Percentiles rank a stretch among this genome's conserved stretches.
Conservation (phyloP, 2,888 invertebrate species). For the Mimachlamys varia region DNA sequence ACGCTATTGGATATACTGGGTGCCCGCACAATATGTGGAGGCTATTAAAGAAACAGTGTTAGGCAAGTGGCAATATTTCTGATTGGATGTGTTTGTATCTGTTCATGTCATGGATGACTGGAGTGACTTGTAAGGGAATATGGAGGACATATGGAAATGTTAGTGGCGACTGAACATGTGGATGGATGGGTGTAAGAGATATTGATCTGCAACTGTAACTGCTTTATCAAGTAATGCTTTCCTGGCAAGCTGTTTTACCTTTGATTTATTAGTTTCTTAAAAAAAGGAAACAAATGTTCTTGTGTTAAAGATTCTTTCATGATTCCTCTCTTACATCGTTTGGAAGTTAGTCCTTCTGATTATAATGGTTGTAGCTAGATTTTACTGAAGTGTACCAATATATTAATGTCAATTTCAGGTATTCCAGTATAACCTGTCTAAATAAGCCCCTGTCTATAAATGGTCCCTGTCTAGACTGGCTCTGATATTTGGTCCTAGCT, state of each 20-base stretch:
- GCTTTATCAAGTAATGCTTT: background rate
- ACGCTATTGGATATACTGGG: conserved; percentile 96
- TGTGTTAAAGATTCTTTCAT: background rate
- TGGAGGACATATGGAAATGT: background rate
- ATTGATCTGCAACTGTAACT: background rate
- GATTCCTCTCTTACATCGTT: background rate
- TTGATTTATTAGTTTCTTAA: background rate
- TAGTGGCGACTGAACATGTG: background rate
- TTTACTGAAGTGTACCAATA: background rate
- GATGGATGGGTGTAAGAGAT: background rate
- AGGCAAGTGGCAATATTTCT: conserved; percentile 88
- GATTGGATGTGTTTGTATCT: conserved; percentile 45
- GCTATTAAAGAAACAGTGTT: conserved; percentile 95
- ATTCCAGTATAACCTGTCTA: background rate
- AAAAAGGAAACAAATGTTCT: background rate
- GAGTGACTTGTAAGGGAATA: background rate
- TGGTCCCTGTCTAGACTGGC: background rate
- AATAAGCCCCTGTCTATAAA: background rate
- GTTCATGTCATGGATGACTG: background rate
- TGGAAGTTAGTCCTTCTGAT: background rate
- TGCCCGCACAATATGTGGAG: conserved; percentile 92
- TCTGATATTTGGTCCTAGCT: background rate
- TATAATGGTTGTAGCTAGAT: too few species aligned
- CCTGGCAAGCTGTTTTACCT: background rate
- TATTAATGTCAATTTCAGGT: background rate